These are phyloP conservation scores for Triplophysa yarkandensis DNA, from an alignment of 2,797 vertebrate genomes.

Conservation along the genomic window DNA sequence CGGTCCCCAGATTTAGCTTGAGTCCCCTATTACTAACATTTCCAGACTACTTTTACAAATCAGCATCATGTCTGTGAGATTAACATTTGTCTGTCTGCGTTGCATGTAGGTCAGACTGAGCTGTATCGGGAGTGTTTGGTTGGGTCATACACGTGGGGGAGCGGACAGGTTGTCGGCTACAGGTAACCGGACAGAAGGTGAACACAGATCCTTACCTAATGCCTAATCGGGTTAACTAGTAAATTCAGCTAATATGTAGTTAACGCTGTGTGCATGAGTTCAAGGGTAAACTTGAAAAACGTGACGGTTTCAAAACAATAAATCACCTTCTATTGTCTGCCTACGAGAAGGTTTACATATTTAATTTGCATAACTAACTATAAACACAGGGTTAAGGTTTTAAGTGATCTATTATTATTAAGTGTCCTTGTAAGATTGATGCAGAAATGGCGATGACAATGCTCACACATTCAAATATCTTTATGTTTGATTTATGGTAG, in stretches of 20 bases:
- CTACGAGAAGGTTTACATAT: not conserved
- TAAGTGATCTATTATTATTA: slow-evolving; percentile 18
- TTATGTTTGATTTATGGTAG: slow-evolving; percentile 22
- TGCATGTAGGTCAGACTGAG: slow-evolving; percentile 33
- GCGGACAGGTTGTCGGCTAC: slow-evolving; percentile 16
- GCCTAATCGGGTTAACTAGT: slow-evolving; percentile 35
- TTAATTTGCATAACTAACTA: not conserved
- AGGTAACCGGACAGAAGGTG: slow-evolving; percentile 41
- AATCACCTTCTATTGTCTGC: not conserved
- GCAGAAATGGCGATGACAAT: not conserved
- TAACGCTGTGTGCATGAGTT: not conserved
- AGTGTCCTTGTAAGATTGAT: slow-evolving; percentile 18
- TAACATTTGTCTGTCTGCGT: slow-evolving; percentile 20
- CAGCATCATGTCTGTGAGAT: not conserved
- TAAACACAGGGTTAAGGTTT: not conserved
- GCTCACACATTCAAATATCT: not conserved
- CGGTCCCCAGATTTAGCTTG: no score
- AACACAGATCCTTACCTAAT: slow-evolving; percentile 32
- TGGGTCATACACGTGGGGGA: not conserved
- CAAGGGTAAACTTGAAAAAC: slow-evolving; percentile 14
- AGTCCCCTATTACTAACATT: not conserved
- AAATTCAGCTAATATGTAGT: slow-evolving; percentile 13
- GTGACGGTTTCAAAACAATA: not conserved
- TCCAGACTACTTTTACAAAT: slow-evolving; percentile 12
- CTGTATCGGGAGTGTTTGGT: not conserved